phyloP scores from a whole-genome alignment of 2,113 vertebrate species.

The Prinia subflava region DNA sequence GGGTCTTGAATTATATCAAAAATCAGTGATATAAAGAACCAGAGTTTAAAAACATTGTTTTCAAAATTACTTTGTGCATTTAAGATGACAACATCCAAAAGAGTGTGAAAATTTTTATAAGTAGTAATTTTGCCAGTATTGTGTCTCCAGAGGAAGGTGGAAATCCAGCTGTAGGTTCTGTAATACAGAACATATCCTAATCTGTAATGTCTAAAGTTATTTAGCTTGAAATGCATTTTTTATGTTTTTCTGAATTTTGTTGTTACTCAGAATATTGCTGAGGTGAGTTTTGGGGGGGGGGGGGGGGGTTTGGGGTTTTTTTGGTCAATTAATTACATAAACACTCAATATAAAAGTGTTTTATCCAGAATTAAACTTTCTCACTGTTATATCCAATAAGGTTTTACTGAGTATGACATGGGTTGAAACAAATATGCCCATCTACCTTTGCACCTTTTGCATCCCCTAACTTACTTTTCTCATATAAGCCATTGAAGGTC shows the following conservation, averaged over 20 bases:
- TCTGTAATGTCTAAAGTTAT: background rate
- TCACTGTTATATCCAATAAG: background rate
- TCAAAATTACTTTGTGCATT: background rate
- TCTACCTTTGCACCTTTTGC: background rate
- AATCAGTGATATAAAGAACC: background rate
- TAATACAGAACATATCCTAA: background rate
- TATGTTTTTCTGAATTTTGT: background rate
- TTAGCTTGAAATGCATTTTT: background rate
- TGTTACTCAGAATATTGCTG: background rate
- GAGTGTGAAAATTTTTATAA: background rate
- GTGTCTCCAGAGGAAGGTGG: background rate
- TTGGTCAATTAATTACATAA: background rate
- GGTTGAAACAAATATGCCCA: background rate
- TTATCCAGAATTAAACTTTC: background rate
- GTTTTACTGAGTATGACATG: background rate
- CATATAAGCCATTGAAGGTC: background rate
- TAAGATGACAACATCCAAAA: background rate
- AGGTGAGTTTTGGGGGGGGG: too few species aligned
- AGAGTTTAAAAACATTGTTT: background rate
- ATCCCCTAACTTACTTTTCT: background rate
- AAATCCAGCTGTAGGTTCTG: background rate
- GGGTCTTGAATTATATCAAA: background rate
- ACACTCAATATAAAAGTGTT: background rate
- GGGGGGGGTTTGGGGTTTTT: too few species aligned
- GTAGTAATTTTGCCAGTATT: background rate